Base-by-base conservation (phyloP, 2,888 invertebrate species). In the Eristalinus aeneus region DNA sequence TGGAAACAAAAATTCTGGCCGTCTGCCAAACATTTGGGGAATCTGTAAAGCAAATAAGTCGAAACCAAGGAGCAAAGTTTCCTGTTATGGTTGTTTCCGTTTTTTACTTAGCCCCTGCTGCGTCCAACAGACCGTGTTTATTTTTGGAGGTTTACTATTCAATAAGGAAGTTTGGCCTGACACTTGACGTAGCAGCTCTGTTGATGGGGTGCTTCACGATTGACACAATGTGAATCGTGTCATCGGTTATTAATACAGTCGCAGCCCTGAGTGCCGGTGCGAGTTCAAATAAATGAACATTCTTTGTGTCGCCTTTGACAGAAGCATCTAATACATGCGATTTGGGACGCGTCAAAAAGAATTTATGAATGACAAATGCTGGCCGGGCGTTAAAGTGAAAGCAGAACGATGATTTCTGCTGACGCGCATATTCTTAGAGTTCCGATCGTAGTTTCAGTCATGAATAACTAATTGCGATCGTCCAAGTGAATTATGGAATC, bases 31-130 rank as follows among this genome's bases (percentile, higher is more conserved):
- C 53, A 73, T 85, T 76, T 80, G 76, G 80, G 85, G 80, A 76
- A 81, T 86, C 69, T 86, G 77, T 82, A 81, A 78, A 74, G 65
- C 34, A 86, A 74, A 82, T 85, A 73, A 71, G 75, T 74, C 58
- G 72, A 54, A 72, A 77, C 58, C n/a, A 20, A 54, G 61, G 27
- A 60, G 39, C 76, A 75, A 77, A 82, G 54, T 78, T 82, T 82
- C 86, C 82, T 74, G 77, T 82, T 86, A 71, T 71, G 74, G 74
- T 60, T 64, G 67, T 76, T 73, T 68, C 63, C 64, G 36, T 73
- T 60, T 39, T 72, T 75, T 79, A 32, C 68, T 68, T 68, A 2
- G 16, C 12, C 22, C 23, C 23, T 60, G n/a, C 58, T 75, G 67
- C 34, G 60, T 74, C 53, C 69, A 22, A 81, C 73, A 76, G 58